Conservation (phyloP, 2,797 vertebrate genomes). For the Falco novaeseelandiae region DNA sequence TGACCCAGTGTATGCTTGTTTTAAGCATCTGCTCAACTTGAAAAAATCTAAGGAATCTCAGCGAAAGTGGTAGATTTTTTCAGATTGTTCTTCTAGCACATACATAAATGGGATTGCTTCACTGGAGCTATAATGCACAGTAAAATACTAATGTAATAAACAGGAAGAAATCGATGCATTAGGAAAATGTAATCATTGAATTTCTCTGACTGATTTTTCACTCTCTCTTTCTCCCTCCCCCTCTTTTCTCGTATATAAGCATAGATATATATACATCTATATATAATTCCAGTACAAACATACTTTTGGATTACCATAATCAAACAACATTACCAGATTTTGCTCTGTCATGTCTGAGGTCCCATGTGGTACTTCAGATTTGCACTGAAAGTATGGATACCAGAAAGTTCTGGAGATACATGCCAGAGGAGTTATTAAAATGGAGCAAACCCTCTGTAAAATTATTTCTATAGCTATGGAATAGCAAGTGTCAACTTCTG, state of each 20-base stretch:
- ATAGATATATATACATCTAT: neutral
- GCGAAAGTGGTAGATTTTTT: neutral
- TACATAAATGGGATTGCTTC: neutral
- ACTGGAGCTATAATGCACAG: neutral
- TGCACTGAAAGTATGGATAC: conserved; percentile 64
- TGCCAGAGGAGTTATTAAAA: conserved; percentile 79
- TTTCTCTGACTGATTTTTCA: neutral
- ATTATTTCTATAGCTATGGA: conserved; percentile 73
- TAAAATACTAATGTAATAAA: neutral
- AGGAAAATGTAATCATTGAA: neutral
- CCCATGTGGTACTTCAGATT: conserved; percentile 57
- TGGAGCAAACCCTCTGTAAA: conserved; percentile 74
- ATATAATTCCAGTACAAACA: conserved; percentile 69
- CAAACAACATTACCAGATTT: conserved; percentile 78
- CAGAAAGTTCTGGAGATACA: conserved; percentile 69
- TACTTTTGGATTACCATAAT: conserved; percentile 74
- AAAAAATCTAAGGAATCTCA: neutral
- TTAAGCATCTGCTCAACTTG: neutral
- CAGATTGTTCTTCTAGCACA: neutral
- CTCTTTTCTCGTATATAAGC: neutral
- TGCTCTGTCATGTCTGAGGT: conserved; percentile 73
- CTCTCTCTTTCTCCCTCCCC: neutral
- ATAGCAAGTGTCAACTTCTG: conserved; percentile 64
- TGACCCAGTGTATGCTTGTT: neutral
- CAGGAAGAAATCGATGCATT: neutral